phyloP scores from a whole-genome alignment of 2,888 invertebrate genomes.

The Argyresthia goedartella region DNA sequence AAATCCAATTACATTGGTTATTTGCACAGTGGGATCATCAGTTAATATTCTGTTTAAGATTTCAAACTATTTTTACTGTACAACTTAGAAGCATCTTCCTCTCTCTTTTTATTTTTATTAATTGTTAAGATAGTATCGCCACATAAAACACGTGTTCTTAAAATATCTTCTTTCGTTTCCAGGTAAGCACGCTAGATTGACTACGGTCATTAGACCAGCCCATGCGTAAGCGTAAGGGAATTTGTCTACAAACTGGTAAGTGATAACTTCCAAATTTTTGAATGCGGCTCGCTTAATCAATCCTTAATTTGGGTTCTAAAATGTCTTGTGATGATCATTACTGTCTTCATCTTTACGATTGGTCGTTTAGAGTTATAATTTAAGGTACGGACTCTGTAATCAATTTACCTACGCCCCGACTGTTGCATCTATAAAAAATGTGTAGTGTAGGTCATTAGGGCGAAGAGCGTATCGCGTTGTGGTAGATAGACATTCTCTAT shows the following conservation, averaged over 20 bases:
- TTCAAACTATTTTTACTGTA: no score
- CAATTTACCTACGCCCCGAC: background rate
- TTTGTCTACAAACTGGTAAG: background rate
- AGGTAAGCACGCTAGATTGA: background rate
- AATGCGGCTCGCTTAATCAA: background rate
- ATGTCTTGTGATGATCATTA: background rate
- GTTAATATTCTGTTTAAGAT: no score
- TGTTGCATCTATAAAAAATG: background rate
- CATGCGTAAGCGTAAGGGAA: background rate
- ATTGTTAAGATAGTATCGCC: no score
- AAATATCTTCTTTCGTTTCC: background rate
- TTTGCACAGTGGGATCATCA: no score
- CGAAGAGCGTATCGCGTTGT: no score
- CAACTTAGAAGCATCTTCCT: no score
- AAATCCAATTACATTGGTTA: no score
- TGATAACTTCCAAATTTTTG: background rate
- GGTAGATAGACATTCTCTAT: no score
- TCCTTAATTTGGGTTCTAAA: background rate
- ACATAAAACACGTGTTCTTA: background rate
- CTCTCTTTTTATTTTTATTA: no score
- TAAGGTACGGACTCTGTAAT: background rate
- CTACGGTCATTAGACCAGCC: background rate
- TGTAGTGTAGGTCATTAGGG: no score
- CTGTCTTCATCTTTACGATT: no score
- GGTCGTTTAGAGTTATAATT: no score